Evolutionary conservation across 2,888 invertebrate species (phyloP).

Genomic region (Allacma fusca): DNA sequence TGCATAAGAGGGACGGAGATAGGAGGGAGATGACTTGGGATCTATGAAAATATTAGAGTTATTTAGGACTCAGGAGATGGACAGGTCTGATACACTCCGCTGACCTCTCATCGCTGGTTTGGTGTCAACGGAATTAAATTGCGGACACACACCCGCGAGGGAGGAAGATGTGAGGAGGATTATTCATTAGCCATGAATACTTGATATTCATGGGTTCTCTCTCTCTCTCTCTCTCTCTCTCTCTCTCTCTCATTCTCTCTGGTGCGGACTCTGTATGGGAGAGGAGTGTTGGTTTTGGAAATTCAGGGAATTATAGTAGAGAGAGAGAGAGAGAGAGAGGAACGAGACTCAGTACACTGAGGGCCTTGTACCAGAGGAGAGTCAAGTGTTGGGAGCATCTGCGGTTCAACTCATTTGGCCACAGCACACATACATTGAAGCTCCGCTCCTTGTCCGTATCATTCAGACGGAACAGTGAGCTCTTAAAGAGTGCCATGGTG

Average conservation of each 20-base stretch:
- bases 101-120: not conserved
- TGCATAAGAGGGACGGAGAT: too few species aligned
- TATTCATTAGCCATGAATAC: constrained; percentile 4
- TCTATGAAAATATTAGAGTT: not conserved
- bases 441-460: too few species aligned
- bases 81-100: constrained; percentile 2
- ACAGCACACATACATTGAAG: constrained; percentile 22
- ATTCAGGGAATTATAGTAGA: constrained; percentile 2
- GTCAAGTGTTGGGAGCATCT: constrained; percentile 11
- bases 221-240: not conserved
- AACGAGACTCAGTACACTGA: not conserved
- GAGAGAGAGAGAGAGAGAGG: not conserved
- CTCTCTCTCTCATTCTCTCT: too few species aligned
- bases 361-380: not conserved
- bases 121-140: not conserved
- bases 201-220: not conserved
- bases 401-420: constrained; percentile 36
- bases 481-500: too few species aligned
- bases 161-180: constrained; percentile 3
- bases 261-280: not conserved
- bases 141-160: not conserved
- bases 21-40: not conserved
- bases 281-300: constrained; percentile 12
- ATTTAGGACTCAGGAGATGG: not conserved
- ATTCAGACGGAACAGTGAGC: too few species aligned